These are phyloP conservation scores for Drosophila paramelanica DNA, from an alignment of 2,888 invertebrate genomes.

Conservation along the genomic window DNA sequence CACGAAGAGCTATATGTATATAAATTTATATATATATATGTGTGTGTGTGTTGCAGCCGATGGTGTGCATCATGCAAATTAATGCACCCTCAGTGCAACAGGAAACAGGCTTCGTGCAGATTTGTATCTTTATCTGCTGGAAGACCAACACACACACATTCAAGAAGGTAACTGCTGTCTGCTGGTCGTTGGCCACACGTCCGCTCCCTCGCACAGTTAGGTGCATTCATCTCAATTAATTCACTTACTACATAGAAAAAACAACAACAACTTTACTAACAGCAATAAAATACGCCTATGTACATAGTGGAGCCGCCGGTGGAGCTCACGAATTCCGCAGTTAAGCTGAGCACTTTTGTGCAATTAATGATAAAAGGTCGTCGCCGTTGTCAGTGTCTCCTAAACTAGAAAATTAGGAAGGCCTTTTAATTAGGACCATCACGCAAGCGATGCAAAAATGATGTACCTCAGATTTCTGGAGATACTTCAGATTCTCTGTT, in stretches of 20 bases:
- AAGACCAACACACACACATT: slow-evolving; percentile 54
- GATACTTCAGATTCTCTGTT: not conserved
- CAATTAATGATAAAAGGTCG: slow-evolving; percentile 49
- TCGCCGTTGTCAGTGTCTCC: slow-evolving; percentile 24
- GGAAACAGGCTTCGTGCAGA: slow-evolving; percentile 80
- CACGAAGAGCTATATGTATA: slow-evolving; percentile 40
- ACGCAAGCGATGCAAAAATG: slow-evolving; percentile 65
- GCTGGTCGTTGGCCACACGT: slow-evolving; percentile 44
- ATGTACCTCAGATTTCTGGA: slow-evolving; percentile 25
- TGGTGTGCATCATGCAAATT: slow-evolving; percentile 80
- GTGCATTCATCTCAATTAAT: slow-evolving; percentile 81
- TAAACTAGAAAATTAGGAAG: slow-evolving; percentile 65
- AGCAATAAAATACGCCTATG: slow-evolving; percentile 21
- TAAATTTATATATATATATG: not conserved
- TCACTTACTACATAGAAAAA: slow-evolving; percentile 65
- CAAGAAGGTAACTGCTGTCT: slow-evolving; percentile 66
- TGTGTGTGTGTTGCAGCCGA: slow-evolving; percentile 39
- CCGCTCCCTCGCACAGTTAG: slow-evolving; percentile 64
- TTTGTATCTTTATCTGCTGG: slow-evolving; percentile 77
- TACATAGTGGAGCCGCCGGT: slow-evolving; percentile 6
- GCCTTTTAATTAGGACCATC: slow-evolving; percentile 71
- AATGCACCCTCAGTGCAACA: slow-evolving; percentile 81
- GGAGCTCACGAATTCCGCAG: slow-evolving; percentile 55
- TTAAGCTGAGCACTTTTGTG: slow-evolving; percentile 39
- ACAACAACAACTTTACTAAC: slow-evolving; percentile 18